Evolutionary conservation across 2,113 vertebrate genomes (phyloP).

Genomic region (Halcyon senegalensis): DNA sequence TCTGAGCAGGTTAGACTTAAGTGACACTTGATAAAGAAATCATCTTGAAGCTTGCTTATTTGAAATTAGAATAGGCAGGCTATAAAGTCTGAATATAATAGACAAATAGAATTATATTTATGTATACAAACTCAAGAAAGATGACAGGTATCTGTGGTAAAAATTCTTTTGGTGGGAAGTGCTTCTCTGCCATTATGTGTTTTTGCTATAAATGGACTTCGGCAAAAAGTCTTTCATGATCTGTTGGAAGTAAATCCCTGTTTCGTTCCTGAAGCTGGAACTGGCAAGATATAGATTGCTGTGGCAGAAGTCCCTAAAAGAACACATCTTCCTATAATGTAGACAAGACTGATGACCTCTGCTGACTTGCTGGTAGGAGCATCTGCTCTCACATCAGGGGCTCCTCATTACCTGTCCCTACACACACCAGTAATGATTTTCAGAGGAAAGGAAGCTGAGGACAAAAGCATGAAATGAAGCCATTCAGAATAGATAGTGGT

Average conservation of each 20-base stretch:
- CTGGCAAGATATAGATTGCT: neutral
- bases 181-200: neutral
- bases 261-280: neutral
- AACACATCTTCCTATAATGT: neutral
- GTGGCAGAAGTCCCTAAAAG: neutral
- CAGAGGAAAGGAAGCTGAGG: neutral
- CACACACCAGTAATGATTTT: neutral
- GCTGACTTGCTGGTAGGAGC: conserved; percentile 1
- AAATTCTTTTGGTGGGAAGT: neutral
- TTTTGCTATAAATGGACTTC: neutral
- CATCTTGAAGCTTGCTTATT: neutral
- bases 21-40: neutral
- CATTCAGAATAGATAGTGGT: neutral
- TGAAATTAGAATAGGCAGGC: neutral
- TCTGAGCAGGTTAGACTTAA: neutral
- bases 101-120: neutral
- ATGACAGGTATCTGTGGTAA: neutral
- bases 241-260: neutral
- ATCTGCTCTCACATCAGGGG: conserved; percentile 46
- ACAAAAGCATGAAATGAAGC: conserved; percentile 11
- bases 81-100: neutral
- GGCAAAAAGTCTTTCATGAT: neutral
- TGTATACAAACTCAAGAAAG: neutral
- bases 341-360: conserved; percentile 17
- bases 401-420: neutral